A percentile compares a stretch with the other conserved stretches of the same genome.
Evolutionary conservation across 2,888 invertebrate species (phyloP).

Genomic region (Morpho helenor): DNA sequence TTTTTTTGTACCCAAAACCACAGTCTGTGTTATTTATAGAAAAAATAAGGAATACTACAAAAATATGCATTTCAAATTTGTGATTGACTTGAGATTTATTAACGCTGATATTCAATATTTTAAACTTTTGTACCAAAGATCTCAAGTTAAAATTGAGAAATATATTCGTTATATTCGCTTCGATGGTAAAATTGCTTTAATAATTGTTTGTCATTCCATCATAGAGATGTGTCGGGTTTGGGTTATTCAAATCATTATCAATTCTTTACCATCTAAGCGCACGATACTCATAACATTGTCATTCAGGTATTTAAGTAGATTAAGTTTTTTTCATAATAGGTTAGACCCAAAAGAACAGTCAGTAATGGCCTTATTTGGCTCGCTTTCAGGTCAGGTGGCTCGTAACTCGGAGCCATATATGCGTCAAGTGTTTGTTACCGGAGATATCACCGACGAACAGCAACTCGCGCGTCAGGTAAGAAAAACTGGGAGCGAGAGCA

Average conservation of each 20-base stretch:
- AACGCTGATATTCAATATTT: not conserved
- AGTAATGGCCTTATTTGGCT: slow-evolving; percentile 64
- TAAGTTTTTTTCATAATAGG: slow-evolving; percentile 17
- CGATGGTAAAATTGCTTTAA: slow-evolving; percentile 16
- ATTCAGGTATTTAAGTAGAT: slow-evolving; percentile 10
- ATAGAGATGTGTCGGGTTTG: not conserved
- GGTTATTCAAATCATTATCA: slow-evolving; percentile 21
- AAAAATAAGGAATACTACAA: not conserved
- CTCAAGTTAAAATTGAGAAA: slow-evolving; percentile 11
- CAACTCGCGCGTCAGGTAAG: slow-evolving; percentile 84
- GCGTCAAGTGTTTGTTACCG: slow-evolving; percentile 94
- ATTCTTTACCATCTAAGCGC: slow-evolving; percentile 19
- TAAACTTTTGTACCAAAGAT: not conserved
- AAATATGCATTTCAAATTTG: slow-evolving; percentile 5
- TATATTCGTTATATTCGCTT: slow-evolving; percentile 9
- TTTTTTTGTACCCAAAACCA: not conserved
- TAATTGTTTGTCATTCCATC: not conserved
- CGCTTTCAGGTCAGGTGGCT: slow-evolving; percentile 88
- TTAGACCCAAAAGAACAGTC: slow-evolving; percentile 35
- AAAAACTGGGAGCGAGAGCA: slow-evolving; percentile 32
- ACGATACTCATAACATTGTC: slow-evolving; percentile 8
- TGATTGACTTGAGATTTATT: slow-evolving; percentile 25
- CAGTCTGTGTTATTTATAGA: slow-evolving; percentile 4
- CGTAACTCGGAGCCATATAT: slow-evolving; percentile 96
- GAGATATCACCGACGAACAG: slow-evolving; percentile 79